Percentiles rank a stretch among this genome's conserved stretches.
These are phyloP conservation scores for Stegastes partitus DNA, from an alignment of 2,113 vertebrate species.

Conservation along the genomic window DNA sequence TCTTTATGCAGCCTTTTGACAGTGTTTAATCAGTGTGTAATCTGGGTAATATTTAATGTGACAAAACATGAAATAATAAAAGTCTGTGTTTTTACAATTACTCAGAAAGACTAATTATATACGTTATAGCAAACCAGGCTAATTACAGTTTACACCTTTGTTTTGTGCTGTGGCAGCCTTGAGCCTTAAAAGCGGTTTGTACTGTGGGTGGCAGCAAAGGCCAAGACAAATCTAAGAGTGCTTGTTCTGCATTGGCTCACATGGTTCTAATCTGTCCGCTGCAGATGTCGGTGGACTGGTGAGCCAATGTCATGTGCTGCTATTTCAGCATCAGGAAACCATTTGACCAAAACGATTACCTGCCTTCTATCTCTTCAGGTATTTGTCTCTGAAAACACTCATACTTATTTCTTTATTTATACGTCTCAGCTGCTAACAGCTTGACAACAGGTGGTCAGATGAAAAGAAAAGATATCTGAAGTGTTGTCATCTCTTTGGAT, in stretches of 20 bases:
- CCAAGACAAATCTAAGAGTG: background rate
- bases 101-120: background rate
- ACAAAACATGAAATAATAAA: background rate
- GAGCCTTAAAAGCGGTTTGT: background rate
- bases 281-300: constrained; percentile 48
- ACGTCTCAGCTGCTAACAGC: constrained; percentile 11
- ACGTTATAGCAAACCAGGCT: background rate
- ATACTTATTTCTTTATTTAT: constrained; percentile 23
- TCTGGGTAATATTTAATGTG: background rate
- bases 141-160: background rate
- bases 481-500: constrained; percentile 3
- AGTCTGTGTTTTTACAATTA: background rate
- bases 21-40: background rate
- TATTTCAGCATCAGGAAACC: constrained; percentile 51
- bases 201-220: constrained; percentile 51
- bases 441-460: constrained; percentile 52
- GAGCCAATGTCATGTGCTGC: constrained; percentile 15
- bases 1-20: background rate
- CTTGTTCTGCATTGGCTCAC: constrained; percentile 3
- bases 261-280: constrained; percentile 30
- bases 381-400: constrained; percentile 8
- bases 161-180: background rate
- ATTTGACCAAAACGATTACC: constrained; percentile 38
- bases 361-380: constrained; percentile 6
- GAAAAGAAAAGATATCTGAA: constrained; percentile 30